A percentile compares a stretch with the other conserved stretches of the same genome.
Evolutionary conservation across 2,888 invertebrate genomes (phyloP).

Genomic region (Hetaerina titia): DNA sequence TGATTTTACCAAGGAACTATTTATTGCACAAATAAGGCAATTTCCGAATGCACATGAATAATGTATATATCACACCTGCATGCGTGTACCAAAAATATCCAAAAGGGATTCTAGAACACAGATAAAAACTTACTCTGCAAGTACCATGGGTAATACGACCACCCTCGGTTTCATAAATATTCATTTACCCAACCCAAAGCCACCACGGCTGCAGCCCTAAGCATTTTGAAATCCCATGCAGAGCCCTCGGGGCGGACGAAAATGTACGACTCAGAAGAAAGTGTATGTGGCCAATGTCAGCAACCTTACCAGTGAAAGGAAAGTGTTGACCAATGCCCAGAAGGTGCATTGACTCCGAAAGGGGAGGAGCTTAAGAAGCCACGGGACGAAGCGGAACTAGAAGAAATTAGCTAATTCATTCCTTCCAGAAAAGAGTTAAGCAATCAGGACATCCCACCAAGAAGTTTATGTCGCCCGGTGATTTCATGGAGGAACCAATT

Average conservation of each 20-base stretch:
- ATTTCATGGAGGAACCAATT: background rate
- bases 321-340: slow-evolving; percentile 39
- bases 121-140: background rate
- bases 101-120: background rate
- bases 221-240: background rate
- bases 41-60: background rate
- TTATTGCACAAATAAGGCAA: background rate
- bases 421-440: background rate
- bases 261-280: slow-evolving; percentile 39
- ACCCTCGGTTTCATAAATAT: background rate
- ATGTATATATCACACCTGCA: background rate
- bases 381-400: background rate
- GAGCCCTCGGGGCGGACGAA: background rate
- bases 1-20: no score
- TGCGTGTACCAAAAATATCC: background rate
- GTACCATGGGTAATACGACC: background rate
- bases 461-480: background rate
- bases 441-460: slow-evolving; percentile 27
- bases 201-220: background rate
- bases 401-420: slow-evolving; percentile 48
- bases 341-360: slow-evolving; percentile 36
- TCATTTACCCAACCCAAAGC: background rate
- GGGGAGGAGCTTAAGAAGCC: background rate
- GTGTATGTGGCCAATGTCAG: slow-evolving; percentile 54
- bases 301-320: slow-evolving; percentile 43